Evolutionary conservation across 2,113 vertebrate genomes (phyloP), one percentile per base, ranked within the genome.

Genomic region (Gobio gobio): DNA sequence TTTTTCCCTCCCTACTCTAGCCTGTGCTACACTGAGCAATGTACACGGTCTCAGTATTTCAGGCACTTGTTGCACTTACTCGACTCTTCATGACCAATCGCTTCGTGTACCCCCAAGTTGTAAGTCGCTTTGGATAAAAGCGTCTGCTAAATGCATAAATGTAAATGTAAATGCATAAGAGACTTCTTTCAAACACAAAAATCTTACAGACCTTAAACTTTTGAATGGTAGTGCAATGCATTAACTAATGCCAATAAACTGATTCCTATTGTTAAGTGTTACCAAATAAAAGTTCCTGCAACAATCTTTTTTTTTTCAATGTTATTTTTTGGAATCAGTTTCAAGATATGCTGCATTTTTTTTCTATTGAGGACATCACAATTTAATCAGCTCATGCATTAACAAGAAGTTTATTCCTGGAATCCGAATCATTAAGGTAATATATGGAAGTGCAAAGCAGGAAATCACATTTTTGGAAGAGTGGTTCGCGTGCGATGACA

Each of bases 401-500:
- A 47, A 68, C 16, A 81, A 81, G 8, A 24, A 51, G 47, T 54
- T 54, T 64, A 4, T 80, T 80, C n/a, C 59, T 64, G n/a, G 1
- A 36, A 29, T 24, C 61, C 9, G 20, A 72, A 54, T 43, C 10
- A 82, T 54, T 70, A 73, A 1, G 33, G 22, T 24, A 83, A 58
- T 40, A 72, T 18, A 18, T 82, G 13, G 4, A 82, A 33, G 63
- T 29, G 49, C 47, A 68, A 7, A n/a, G 49, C 33, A 58, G 66
- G 66, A 83, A 83, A 58, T 83, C 33, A 24, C 0, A 5, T 14
- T n/a, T 61, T 78, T 78, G 26, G 26, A 59, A 24, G 76, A 56
- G 76, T 14, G 47, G 20, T 83, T 72, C 43, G 33, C 49, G 2
- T 72, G 63, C 33, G 14, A 33, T 20, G 51, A 81, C 40, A 74